These are phyloP conservation scores for Lepidurus couesii DNA, from an alignment of 1,140 invertebrate genomes.

Conservation along the genomic window DNA sequence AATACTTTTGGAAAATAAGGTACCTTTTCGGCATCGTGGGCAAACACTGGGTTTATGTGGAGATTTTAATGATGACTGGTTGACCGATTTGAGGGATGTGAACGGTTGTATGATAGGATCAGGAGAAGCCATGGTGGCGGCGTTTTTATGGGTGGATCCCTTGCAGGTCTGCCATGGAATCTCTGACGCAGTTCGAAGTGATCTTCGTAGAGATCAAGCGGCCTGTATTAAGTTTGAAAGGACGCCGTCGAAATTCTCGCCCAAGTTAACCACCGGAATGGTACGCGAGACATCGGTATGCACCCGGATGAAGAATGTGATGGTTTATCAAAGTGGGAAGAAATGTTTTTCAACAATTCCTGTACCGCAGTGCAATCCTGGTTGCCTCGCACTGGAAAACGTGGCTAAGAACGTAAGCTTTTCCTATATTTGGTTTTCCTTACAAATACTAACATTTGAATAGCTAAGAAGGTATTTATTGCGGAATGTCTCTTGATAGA, in stretches of 20 bases:
- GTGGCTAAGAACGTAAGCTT: conserved; percentile 25
- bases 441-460: conserved; percentile 16
- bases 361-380: conserved; percentile 24
- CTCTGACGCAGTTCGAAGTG: conserved; percentile 29
- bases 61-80: conserved; percentile 28
- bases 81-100: conserved; percentile 28
- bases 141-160: conserved; percentile 13
- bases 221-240: conserved; percentile 21
- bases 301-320: conserved; percentile 17
- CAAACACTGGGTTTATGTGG: conserved; percentile 32
- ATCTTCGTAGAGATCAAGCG: conserved; percentile 23
- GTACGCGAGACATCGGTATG: conserved; percentile 12
- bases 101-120: conserved; percentile 25
- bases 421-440: too few species aligned
- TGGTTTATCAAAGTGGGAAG: conserved; percentile 22
- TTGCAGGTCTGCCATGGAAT: conserved; percentile 19
- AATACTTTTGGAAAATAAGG: not conserved
- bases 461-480: not conserved
- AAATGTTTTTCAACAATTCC: conserved; percentile 29
- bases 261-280: conserved; percentile 5
- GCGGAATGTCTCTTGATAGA: not conserved
- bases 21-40: conserved; percentile 25
- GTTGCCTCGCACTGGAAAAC: conserved; percentile 9
- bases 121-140: conserved; percentile 25
- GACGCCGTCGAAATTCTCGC: not conserved